These are phyloP conservation scores for Mico argentatus DNA, from an alignment of 2,797 vertebrate genomes.

Conservation along the genomic window DNA sequence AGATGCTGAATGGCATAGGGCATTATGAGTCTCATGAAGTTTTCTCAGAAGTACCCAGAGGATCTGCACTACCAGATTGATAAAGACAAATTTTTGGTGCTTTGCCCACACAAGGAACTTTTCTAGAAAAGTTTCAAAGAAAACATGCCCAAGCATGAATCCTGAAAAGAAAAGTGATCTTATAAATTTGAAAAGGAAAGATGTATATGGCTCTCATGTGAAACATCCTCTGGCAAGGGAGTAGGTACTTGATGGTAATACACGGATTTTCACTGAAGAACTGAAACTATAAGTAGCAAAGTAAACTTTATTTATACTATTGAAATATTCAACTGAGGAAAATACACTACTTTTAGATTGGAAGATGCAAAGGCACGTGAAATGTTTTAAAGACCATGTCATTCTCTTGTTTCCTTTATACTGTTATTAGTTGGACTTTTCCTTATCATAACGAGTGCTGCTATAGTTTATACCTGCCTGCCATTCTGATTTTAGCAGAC, in stretches of 20 bases:
- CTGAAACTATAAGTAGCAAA: background rate
- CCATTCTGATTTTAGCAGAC: background rate
- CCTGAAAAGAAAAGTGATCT: background rate
- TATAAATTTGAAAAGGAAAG: background rate
- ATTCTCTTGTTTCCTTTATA: background rate
- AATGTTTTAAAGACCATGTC: background rate
- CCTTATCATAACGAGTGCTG: background rate
- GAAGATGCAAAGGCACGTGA: background rate
- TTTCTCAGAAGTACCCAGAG: background rate
- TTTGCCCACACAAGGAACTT: background rate
- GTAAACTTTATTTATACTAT: background rate
- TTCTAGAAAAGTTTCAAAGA: background rate
- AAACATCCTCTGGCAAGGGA: background rate
- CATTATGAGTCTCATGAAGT: background rate
- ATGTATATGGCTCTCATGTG: background rate
- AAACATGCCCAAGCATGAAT: background rate
- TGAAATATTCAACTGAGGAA: background rate
- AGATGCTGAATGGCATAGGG: background rate
- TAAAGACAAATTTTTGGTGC: background rate
- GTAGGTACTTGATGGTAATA: background rate
- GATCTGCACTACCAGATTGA: background rate
- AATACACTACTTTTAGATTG: background rate
- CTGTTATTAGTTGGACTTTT: background rate
- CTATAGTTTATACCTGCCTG: background rate
- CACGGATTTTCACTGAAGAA: background rate